Conservation (phyloP, 2,113 vertebrate genomes). For the Leiothrix lutea region DNA sequence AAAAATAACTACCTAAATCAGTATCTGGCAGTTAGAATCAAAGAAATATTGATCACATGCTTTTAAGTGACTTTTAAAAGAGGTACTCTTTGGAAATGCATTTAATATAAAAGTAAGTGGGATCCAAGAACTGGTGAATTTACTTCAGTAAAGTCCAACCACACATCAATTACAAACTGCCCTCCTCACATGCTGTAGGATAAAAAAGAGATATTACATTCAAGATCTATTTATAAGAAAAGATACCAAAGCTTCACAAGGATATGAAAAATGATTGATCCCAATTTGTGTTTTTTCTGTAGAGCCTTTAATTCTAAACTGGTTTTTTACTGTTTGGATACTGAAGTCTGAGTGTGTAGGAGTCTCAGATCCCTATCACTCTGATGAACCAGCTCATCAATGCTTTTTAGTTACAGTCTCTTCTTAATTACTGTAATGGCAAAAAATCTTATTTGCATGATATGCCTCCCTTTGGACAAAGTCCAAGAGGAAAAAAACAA, state of each 20-base stretch:
- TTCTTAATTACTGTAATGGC: background rate
- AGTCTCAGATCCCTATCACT: background rate
- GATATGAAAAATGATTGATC: background rate
- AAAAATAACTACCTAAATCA: slow-evolving; percentile 38
- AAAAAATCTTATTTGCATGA: background rate
- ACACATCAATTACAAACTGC: background rate
- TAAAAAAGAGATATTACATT: background rate
- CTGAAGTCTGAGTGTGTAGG: background rate
- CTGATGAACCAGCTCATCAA: accelerated
- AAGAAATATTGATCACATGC: slow-evolving; percentile 39
- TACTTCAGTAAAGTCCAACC: background rate
- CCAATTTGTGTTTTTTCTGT: background rate
- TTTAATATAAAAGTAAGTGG: slow-evolving; percentile 1
- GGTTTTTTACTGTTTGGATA: background rate
- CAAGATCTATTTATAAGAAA: background rate
- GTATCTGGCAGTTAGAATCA: slow-evolving; percentile 10
- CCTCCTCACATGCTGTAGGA: background rate
- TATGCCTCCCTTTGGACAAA: background rate
- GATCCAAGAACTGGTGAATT: background rate
- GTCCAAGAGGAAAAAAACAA: background rate
- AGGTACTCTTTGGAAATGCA: slow-evolving; percentile 4
- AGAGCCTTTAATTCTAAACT: background rate
- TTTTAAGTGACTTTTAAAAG: slow-evolving; percentile 1
- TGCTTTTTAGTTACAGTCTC: background rate
- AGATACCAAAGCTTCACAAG: background rate